Conservation (phyloP, 2,888 invertebrate species). For the Uropetala carovei region DNA sequence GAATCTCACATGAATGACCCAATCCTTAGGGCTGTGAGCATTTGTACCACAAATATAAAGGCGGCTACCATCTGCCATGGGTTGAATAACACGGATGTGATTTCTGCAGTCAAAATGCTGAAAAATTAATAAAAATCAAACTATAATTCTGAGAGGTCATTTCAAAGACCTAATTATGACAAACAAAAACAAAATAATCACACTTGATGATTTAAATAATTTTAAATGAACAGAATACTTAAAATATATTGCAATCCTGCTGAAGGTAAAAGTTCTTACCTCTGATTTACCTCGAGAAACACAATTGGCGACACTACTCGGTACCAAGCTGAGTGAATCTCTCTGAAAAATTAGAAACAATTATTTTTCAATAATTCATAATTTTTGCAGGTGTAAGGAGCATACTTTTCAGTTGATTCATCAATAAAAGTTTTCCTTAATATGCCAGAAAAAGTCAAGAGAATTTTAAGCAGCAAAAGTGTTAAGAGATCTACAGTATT, state of each 20-base stretch:
- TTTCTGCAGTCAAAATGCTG: conserved; percentile 82
- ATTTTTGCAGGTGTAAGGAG: too few species aligned
- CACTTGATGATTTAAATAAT: neutral
- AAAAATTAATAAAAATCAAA: neutral
- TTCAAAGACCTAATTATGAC: neutral
- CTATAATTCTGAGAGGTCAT: neutral
- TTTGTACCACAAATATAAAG: conserved; percentile 82
- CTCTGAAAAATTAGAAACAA: conserved; percentile 73
- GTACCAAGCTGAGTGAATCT: conserved; percentile 79
- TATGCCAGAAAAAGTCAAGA: too few species aligned
- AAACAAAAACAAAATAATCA: neutral
- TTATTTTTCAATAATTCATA: too few species aligned
- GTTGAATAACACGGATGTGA: conserved; percentile 81
- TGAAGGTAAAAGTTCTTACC: conserved; percentile 70
- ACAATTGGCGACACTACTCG: conserved; percentile 79
- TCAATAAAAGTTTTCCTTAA: too few species aligned
- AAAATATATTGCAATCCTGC: neutral
- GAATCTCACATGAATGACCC: conserved; percentile 80
- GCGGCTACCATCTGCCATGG: conserved; percentile 80
- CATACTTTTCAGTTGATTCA: too few species aligned
- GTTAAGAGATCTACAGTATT: too few species aligned
- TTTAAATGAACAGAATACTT: neutral
- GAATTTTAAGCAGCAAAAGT: too few species aligned
- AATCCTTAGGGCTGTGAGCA: conserved; percentile 81
- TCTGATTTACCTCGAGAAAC: conserved; percentile 81